These are phyloP conservation scores for Melozone crissalis DNA, from an alignment of 2,113 vertebrate genomes.

Conservation along the genomic window DNA sequence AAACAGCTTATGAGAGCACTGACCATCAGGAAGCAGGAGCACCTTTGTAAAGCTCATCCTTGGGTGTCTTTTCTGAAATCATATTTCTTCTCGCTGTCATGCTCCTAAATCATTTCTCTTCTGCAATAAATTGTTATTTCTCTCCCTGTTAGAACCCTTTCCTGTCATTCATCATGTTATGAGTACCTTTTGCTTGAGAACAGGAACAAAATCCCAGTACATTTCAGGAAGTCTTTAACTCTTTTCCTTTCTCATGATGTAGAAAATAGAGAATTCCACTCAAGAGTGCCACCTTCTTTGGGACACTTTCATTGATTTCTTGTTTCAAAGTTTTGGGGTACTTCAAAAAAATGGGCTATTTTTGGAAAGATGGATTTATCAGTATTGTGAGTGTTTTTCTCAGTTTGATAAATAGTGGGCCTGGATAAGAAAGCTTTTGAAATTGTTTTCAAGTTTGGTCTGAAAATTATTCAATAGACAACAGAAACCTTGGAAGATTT, in stretches of 20 bases:
- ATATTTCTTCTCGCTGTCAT: constrained; percentile 33
- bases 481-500: not conserved
- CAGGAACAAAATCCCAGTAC: not conserved
- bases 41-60: constrained; percentile 23
- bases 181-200: constrained; percentile 1
- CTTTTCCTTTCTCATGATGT: not conserved
- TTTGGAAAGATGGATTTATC: not conserved
- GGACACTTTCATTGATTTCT: not conserved
- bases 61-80: constrained; percentile 3
- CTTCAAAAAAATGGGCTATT: not conserved
- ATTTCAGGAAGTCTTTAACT: not conserved
- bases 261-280: not conserved
- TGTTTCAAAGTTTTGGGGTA: not conserved
- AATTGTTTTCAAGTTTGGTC: not conserved
- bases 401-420: not conserved
- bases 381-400: not conserved
- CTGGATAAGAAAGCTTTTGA: not conserved
- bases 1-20: not conserved
- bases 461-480: not conserved
- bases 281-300: not conserved
- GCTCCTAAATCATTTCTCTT: constrained; percentile 8
- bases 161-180: constrained; percentile 39
- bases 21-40: not conserved
- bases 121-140: constrained; percentile 42
- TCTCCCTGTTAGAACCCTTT: constrained; percentile 28